Evolutionary conservation across 2,113 vertebrate species (phyloP), one percentile per base, ranked within the genome.

Genomic region (Talpa occidentalis): DNA sequence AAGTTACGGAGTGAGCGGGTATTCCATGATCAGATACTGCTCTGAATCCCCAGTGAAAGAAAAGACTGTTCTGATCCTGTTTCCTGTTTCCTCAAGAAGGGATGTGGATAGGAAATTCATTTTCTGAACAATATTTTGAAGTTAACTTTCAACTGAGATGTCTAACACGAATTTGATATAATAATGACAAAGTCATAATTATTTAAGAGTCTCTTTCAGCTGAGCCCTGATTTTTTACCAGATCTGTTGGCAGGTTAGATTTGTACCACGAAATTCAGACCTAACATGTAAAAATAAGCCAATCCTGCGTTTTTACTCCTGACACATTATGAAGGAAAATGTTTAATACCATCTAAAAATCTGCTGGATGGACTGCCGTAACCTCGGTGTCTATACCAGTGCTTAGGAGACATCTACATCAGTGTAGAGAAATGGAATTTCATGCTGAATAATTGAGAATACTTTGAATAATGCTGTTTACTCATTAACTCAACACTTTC

Each of bases 281-380:
- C 42, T 42, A 0, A 56, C 81, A 92, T 72, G 60, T 78, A 93
- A 93, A 80, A 70, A 80, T 76, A 93, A 93, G 78, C 47, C 49
- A 44, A 83, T 2, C 37, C 56, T 40, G 11, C 16, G 2, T 76
- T 79, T 82, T 74, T 21, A 40, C 28, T 62, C 35, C 4, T 12
- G 89, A n/a, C 42, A 52, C 42, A 47, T 22, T 22, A 24, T 49
- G 32, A 92, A 77, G 32, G 24, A 62, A 66, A 88, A 30, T 11
- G 2, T 30, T 10, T 42, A 10, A 74, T 19, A 28, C 15, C 26
- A 47, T 62, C 44, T 67, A 56, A 67, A 86, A 47, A 44, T 30
- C 32, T 93, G 2, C 76, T 49, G 24, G 19, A 17, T 3, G 5
- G 14, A 28, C 26, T 42, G 35, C 47, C 54, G 4, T 37, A 5